Conservation (phyloP, 2,888 invertebrate genomes). For the Rhopalosiphum nymphaeae region DNA sequence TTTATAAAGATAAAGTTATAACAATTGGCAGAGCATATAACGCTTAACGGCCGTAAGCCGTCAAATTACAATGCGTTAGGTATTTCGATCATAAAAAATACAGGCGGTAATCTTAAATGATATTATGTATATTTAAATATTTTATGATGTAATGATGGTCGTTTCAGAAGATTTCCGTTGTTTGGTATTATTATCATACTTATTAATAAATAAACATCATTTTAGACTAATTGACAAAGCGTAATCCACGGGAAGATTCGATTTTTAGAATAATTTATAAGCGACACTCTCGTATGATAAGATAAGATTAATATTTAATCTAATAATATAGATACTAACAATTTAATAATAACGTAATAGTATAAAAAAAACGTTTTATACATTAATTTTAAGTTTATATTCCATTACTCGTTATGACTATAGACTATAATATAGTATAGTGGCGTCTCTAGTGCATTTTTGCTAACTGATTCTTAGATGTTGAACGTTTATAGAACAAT, state of each 20-base stretch:
- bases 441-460: too few relatives aligned
- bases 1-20: neutral
- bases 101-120: neutral
- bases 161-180: neutral
- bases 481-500: too few relatives aligned
- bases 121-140: neutral
- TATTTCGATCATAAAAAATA: neutral
- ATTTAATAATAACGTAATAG: too few relatives aligned
- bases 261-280: neutral
- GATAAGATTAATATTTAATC: too few relatives aligned
- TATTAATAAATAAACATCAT: neutral
- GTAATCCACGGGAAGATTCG: neutral
- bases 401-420: too few relatives aligned
- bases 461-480: too few relatives aligned
- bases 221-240: neutral
- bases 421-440: too few relatives aligned
- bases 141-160: neutral
- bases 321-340: too few relatives aligned
- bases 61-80: neutral
- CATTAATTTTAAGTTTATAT: too few relatives aligned
- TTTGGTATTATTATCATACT: neutral
- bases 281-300: neutral
- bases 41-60: neutral
- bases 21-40: neutral
- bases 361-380: too few relatives aligned